Conservation (phyloP, 64 coral and sea anemone genomes). For the Pocillopora verrucosa region DNA sequence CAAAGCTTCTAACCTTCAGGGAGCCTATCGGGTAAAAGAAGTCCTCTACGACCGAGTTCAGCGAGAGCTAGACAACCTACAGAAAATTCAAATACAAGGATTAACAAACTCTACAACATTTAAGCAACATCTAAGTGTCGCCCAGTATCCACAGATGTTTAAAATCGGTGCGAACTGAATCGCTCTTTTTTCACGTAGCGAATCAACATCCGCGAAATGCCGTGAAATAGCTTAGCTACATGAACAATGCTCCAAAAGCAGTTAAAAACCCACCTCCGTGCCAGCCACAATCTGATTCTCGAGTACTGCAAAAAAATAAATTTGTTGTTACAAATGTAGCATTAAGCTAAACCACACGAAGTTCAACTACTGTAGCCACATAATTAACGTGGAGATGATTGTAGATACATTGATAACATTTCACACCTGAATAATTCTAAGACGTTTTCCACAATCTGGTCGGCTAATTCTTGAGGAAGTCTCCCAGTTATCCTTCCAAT, state of each 20-base stretch:
- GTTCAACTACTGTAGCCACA: no score
- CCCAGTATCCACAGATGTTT: no score
- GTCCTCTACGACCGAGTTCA: constrained; percentile 95
- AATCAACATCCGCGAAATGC: no score
- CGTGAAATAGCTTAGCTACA: no score
- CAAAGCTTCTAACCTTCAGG: constrained; percentile 70
- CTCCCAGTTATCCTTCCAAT: constrained; percentile 93
- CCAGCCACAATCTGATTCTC: constrained; percentile 93
- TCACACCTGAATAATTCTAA: constrained; percentile 78
- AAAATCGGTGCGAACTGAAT: no score
- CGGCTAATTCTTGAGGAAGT: constrained; percentile 94
- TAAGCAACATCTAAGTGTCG: no score
- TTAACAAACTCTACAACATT: not conserved
- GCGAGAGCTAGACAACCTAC: constrained; percentile 93
- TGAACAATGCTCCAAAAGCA: no score
- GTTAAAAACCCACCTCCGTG: constrained; percentile 82
- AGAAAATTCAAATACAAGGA: not conserved
- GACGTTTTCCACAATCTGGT: constrained; percentile 92
- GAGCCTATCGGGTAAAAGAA: constrained; percentile 88
- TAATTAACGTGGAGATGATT: no score
- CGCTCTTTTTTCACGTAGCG: no score
- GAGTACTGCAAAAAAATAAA: constrained; percentile 43
- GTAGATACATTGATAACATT: not conserved
- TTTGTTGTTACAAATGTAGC: not conserved
- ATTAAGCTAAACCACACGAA: not conserved